Evolutionary conservation across 2,113 vertebrate genomes (phyloP).

Genomic region (Noctilio leporinus): DNA sequence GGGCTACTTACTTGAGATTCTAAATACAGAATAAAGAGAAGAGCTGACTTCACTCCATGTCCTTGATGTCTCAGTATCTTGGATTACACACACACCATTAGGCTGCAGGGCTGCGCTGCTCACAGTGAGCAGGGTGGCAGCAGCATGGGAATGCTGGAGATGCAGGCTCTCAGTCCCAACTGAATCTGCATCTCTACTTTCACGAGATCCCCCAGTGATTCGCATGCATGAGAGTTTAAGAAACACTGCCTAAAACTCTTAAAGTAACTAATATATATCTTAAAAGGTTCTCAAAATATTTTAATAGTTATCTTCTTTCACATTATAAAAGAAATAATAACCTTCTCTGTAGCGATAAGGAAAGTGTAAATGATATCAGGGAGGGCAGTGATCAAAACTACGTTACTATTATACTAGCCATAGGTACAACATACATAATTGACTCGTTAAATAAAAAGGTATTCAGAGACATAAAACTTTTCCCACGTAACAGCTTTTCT

Average conservation of each 20-base stretch:
- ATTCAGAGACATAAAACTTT: not conserved
- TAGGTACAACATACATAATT: not conserved
- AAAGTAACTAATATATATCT: not conserved
- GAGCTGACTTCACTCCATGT: not conserved
- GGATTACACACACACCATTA: not conserved
- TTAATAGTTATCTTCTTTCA: constrained; percentile 15
- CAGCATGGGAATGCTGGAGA: not conserved
- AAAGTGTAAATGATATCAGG: not conserved
- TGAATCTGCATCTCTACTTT: not conserved
- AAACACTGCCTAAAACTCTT: not conserved
- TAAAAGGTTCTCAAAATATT: not conserved
- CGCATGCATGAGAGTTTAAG: not conserved
- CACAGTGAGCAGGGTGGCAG: not conserved
- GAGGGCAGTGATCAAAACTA: not conserved
- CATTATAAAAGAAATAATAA: not conserved
- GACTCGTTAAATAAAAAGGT: not conserved
- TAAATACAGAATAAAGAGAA: not conserved
- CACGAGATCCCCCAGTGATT: not conserved
- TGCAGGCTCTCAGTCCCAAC: rapidly evolving
- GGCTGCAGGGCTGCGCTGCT: not conserved
- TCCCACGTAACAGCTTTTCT: not conserved
- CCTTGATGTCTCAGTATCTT: not conserved
- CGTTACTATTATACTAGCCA: not conserved
- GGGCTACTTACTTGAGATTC: not conserved
- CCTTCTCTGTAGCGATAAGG: not conserved